These are phyloP conservation scores for Marronus borbonicus DNA, from an alignment of 2,888 invertebrate species.

Conservation along the genomic window DNA sequence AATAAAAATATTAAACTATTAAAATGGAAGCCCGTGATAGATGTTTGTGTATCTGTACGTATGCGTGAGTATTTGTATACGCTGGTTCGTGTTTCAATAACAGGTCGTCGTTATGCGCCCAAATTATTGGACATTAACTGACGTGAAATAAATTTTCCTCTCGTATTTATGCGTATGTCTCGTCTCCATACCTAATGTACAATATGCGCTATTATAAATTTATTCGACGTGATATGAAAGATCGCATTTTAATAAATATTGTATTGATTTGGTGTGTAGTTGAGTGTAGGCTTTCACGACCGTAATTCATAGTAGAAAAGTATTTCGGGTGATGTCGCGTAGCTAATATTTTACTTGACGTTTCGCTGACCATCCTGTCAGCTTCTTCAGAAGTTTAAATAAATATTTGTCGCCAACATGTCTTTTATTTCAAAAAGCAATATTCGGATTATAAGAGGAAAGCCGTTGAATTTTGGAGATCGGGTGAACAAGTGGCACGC, in stretches of 20 bases:
- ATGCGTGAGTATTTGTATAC: not conserved
- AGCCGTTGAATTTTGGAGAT: too few relatives aligned
- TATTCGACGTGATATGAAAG: not conserved
- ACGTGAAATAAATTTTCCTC: constrained; percentile 30
- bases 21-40: constrained; percentile 41
- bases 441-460: too few relatives aligned
- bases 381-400: too few relatives aligned
- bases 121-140: constrained; percentile 37
- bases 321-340: not conserved
- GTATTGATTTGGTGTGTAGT: not conserved
- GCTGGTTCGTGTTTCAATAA: constrained; percentile 10
- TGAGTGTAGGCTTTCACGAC: not conserved
- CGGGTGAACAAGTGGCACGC: too few relatives aligned
- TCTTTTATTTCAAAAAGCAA: too few relatives aligned
- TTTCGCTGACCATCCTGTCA: too few relatives aligned
- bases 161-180: not conserved
- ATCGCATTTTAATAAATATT: constrained; percentile 21
- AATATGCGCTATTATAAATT: not conserved
- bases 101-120: constrained; percentile 11
- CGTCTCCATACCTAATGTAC: not conserved
- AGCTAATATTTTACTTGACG: too few relatives aligned
- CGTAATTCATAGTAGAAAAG: too few relatives aligned
- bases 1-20: constrained; percentile 47
- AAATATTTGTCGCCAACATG: too few relatives aligned
- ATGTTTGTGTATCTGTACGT: not conserved